These are phyloP conservation scores for Penaeus vannamei DNA, from an alignment of 1,140 invertebrate genomes.

Conservation along the genomic window DNA sequence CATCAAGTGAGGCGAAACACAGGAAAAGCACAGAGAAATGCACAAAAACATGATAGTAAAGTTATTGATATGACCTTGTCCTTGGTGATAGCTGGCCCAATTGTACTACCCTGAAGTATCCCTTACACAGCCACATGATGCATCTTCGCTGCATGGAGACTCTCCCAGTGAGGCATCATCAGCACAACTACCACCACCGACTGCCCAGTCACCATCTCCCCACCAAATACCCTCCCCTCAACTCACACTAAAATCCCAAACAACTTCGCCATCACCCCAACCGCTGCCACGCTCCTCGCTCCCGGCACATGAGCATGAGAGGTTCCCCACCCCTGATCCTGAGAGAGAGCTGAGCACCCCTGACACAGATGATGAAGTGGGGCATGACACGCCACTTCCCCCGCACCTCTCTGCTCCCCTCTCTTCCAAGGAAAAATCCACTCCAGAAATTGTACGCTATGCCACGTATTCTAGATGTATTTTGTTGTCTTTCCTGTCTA, in stretches of 20 bases:
- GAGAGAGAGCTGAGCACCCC: conserved; percentile 28
- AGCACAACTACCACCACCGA: too few relatives aligned
- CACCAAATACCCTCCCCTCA: conserved; percentile 19
- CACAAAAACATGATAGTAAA: too few relatives aligned
- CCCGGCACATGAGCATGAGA: conserved; percentile 11
- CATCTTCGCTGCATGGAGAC: too few relatives aligned
- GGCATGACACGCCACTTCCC: conserved; percentile 41
- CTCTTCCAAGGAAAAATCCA: conserved; percentile 52
- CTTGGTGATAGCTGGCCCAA: too few relatives aligned
- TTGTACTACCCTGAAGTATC: too few relatives aligned
- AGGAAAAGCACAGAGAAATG: too few relatives aligned
- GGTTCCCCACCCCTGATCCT: conserved; percentile 42
- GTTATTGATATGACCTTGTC: too few relatives aligned
- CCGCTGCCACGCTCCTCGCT: conserved; percentile 25
- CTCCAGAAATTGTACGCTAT: conserved; percentile 61
- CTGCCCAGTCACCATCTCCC: neutral
- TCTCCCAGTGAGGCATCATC: too few relatives aligned
- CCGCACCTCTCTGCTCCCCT: conserved; percentile 25
- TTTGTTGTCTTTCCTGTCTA: neutral
- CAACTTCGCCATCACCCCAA: neutral
- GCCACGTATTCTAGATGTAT: neutral
- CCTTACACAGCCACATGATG: too few relatives aligned
- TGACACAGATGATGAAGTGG: conserved; percentile 51
- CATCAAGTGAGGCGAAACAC: too few relatives aligned
- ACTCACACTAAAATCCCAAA: conserved; percentile 3